phyloP scores from a whole-genome alignment of 2,888 invertebrate species.

The Ormyrus pomaceus region DNA sequence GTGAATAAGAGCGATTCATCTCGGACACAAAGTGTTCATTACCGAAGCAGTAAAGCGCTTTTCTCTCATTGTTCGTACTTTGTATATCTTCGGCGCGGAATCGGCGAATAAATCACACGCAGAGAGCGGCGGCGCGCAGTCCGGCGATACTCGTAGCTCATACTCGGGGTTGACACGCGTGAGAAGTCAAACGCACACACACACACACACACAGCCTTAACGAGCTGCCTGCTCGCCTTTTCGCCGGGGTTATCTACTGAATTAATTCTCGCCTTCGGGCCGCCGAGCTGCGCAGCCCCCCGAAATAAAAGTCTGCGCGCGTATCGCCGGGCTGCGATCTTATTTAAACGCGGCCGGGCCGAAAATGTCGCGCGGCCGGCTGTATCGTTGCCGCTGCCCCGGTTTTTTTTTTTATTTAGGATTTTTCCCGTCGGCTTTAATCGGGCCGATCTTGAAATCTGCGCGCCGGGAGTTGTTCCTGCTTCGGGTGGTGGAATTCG shows the following conservation, averaged over 20 bases:
- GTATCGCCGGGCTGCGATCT: constrained; percentile 41
- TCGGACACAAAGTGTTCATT: constrained; percentile 7
- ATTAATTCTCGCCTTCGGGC: constrained; percentile 39
- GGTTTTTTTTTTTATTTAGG: constrained; percentile 8
- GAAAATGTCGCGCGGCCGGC: neutral
- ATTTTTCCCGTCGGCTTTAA: constrained; percentile 19
- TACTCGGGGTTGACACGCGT: constrained; percentile 39
- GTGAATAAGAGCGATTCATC: constrained; percentile 12
- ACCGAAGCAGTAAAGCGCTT: neutral
- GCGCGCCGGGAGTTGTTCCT: constrained; percentile 1
- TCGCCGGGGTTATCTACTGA: constrained; percentile 37
- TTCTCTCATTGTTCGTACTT: constrained; percentile 8
- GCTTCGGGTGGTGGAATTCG: neutral
- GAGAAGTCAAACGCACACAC: constrained; percentile 38
- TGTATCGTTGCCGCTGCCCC: neutral
- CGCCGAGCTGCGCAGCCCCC: constrained; percentile 2
- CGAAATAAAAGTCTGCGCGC: neutral
- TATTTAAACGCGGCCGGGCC: constrained; percentile 26
- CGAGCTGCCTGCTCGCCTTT: neutral
- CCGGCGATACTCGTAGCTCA: constrained; percentile 17
- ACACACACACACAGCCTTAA: constrained; percentile 2
- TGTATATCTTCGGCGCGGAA: constrained; percentile 14
- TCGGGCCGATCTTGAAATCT: constrained; percentile 24
- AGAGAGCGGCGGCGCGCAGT: neutral
- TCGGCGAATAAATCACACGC: constrained; percentile 43